Base-by-base conservation (phyloP, 2,888 invertebrate species). In the Drosophila heteroneura region DNA sequence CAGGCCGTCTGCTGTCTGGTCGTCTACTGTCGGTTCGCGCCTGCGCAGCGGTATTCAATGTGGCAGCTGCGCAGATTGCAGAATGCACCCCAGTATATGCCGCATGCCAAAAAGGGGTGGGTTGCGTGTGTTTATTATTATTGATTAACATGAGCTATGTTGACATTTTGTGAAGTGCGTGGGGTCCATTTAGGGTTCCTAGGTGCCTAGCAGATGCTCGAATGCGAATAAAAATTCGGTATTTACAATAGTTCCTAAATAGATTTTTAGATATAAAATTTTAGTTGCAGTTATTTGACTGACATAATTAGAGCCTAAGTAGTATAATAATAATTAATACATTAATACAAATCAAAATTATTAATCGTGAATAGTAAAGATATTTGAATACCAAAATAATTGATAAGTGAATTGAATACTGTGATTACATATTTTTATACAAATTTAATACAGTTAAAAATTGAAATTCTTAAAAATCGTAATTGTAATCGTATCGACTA, bases 11-110 rank as follows among this genome's bases (percentile, higher is more conserved):
- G 57, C 52, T 70, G 57, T 26, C 41, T 37, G 16, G 37, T 37
- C 33, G 30, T 9, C 44, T 35, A 33, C 56, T 63, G 39, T 28
- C 41, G 12, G 33, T n/a, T 22, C 70, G 81, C 71, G 72, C 74
- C 67, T 66, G 73, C 61, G 71, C 69, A 44, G 47, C 54, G 26
- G 35, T n/a, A 57, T 39, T 66, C 39, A 3, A 26, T 66, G 60
- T 16, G 70, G 81, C 87, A 85, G 89, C 85, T 89, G 85, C 87
- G 68, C 72, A 59, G 74, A 64, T 79, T 72, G 82, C 72, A 33
- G 81, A 75, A 70, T 82, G 84, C 74, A 66, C 77, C 72, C 58
- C 47, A 68, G 30, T 57, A n/a, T 28, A n/a, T 60, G 80, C 70
- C 70, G 59, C 76, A 73, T 75, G 85, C 72, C 82, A 63, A 37